Conservation (phyloP, 2,113 vertebrate species). For the Amphiprion ocellaris region DNA sequence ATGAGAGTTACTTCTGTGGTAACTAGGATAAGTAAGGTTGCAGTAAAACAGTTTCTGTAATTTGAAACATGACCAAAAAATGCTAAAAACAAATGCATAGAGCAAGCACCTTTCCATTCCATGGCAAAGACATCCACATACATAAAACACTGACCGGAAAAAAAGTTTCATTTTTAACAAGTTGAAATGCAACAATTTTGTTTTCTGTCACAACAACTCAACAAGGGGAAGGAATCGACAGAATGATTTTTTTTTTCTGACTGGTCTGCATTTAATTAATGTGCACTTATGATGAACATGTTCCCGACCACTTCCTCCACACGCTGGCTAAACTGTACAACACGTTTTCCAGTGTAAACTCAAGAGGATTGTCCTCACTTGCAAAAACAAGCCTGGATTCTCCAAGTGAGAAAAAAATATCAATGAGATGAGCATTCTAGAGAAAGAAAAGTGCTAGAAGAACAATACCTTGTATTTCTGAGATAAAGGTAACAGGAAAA, state of each 20-base stretch:
- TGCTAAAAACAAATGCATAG: background rate
- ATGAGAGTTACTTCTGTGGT: background rate
- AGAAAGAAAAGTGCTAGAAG: conserved; percentile 42
- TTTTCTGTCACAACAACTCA: background rate
- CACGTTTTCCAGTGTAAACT: conserved; percentile 50
- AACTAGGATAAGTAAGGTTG: conserved; percentile 3
- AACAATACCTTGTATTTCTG: background rate
- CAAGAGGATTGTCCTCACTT: conserved; percentile 68
- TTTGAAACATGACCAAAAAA: conserved; percentile 8
- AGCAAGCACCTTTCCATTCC: conserved; percentile 17
- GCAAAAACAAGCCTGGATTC: conserved; percentile 42
- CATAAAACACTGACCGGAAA: conserved; percentile 25
- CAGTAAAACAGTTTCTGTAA: conserved; percentile 11
- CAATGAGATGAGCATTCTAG: conserved; percentile 3
- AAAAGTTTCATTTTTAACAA: background rate
- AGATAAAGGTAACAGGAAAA: background rate
- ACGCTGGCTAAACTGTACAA: conserved; percentile 31
- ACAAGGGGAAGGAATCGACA: background rate
- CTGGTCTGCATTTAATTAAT: conserved; percentile 27
- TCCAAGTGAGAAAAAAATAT: background rate
- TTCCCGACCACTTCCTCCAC: conserved; percentile 28
- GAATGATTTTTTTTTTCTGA: background rate
- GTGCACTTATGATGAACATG: conserved; percentile 38
- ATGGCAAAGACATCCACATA: conserved; percentile 12
- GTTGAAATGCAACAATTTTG: conserved; percentile 11